Evolutionary conservation across 2,888 invertebrate genomes (phyloP).

Genomic region (Ochropleura leucogaster): DNA sequence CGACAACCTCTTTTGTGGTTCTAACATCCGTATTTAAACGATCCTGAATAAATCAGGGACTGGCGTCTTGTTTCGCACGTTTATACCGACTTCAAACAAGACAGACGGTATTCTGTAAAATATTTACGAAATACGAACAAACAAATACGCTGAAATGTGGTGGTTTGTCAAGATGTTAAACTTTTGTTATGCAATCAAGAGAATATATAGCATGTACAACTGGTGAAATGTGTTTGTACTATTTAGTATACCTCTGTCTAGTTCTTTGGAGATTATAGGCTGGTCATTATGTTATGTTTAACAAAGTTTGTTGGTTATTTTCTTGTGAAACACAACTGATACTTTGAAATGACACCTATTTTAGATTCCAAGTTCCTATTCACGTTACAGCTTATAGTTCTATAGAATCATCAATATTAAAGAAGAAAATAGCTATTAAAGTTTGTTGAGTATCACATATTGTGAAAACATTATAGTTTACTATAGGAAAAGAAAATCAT

Average conservation of each 20-base stretch:
- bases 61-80: slow-evolving; percentile 4
- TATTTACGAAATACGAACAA: slow-evolving; percentile 9
- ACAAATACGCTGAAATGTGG: slow-evolving; percentile 1
- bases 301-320: neutral
- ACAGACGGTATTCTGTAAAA: neutral
- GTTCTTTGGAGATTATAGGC: no score
- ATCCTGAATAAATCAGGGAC: slow-evolving; percentile 40
- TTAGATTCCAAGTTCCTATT: neutral
- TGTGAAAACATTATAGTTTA: neutral
- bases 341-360: neutral
- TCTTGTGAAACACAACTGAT: neutral
- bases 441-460: neutral
- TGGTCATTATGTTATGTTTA: no score
- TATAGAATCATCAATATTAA: neutral
- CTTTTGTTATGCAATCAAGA: neutral
- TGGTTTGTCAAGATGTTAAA: slow-evolving; percentile 1
- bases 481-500: neutral
- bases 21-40: slow-evolving; percentile 20
- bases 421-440: neutral
- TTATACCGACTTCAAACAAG: slow-evolving; percentile 7
- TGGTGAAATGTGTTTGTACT: no score
- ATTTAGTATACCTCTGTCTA: no score
- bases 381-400: neutral
- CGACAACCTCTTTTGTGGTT: slow-evolving; percentile 29
- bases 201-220: neutral